Evolutionary conservation across 1,140 invertebrate species (phyloP).

Genomic region (Protaetia brevitarsis): DNA sequence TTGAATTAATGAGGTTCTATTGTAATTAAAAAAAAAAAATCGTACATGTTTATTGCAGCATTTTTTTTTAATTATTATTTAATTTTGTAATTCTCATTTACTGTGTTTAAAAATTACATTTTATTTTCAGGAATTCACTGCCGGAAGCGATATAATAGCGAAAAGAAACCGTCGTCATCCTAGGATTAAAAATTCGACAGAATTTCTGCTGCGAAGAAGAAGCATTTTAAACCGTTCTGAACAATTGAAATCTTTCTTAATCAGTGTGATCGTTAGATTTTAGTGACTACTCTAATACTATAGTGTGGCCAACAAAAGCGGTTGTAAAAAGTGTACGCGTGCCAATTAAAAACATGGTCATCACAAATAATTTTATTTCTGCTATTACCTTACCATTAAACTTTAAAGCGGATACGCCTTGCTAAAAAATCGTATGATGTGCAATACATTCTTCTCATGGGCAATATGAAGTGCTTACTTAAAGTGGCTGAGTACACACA

Average conservation of each 20-base stretch:
- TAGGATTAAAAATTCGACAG: slow-evolving; percentile 2
- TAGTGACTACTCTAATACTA: slow-evolving; percentile 33
- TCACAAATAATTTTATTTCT: slow-evolving; percentile 1
- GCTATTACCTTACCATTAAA: neutral
- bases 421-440: too few relatives aligned
- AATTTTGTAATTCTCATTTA: too few relatives aligned
- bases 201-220: neutral
- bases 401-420: too few relatives aligned
- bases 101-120: too few relatives aligned
- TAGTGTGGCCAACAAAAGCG: slow-evolving; percentile 32
- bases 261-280: slow-evolving; percentile 39
- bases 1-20: too few relatives aligned
- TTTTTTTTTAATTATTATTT: too few relatives aligned
- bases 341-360: slow-evolving; percentile 25
- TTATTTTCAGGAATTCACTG: slow-evolving; percentile 35
- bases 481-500: too few relatives aligned
- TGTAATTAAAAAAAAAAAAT: too few relatives aligned
- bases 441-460: too few relatives aligned
- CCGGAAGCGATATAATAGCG: slow-evolving; percentile 21
- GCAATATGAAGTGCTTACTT: too few relatives aligned
- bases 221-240: slow-evolving; percentile 26
- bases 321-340: slow-evolving; percentile 26
- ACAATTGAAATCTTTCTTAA: slow-evolving; percentile 27
- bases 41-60: too few relatives aligned
- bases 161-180: neutral